Evolutionary conservation across 2,113 vertebrate genomes (phyloP).

Genomic region (Meles meles): DNA sequence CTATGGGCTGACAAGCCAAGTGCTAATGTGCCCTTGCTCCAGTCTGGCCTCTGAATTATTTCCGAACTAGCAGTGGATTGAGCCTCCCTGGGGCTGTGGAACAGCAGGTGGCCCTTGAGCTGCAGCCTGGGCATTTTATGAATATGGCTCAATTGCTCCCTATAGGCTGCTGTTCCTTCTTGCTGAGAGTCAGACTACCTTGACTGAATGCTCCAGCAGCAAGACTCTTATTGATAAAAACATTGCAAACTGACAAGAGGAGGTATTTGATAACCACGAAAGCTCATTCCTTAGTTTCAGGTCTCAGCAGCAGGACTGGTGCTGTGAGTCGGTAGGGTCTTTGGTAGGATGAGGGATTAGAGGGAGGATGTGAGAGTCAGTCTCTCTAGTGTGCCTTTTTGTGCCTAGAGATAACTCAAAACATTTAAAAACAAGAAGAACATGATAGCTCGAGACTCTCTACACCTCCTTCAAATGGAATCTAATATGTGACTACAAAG

Average conservation of each 20-base stretch:
- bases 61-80: slow-evolving; percentile 61
- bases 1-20: slow-evolving; percentile 32
- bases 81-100: slow-evolving; percentile 65
- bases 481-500: background rate
- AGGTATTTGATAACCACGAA: slow-evolving; percentile 56
- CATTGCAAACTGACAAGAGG: slow-evolving; percentile 54
- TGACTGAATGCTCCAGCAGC: slow-evolving; percentile 50
- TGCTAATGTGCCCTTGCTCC: slow-evolving; percentile 45
- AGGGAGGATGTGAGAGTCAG: background rate
- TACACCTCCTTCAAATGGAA: background rate
- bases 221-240: slow-evolving; percentile 70
- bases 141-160: slow-evolving; percentile 77
- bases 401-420: background rate
- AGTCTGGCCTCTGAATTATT: slow-evolving; percentile 67
- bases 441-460: background rate
- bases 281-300: slow-evolving; percentile 39
- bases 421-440: slow-evolving; percentile 1
- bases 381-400: background rate
- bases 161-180: slow-evolving; percentile 71
- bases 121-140: slow-evolving; percentile 60
- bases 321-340: background rate
- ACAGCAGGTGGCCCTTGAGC: slow-evolving; percentile 75
- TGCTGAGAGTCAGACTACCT: slow-evolving; percentile 65
- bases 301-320: background rate
- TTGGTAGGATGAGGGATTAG: background rate